Evolutionary conservation across 2,113 vertebrate genomes (phyloP).

Genomic region (Corvus cornix): DNA sequence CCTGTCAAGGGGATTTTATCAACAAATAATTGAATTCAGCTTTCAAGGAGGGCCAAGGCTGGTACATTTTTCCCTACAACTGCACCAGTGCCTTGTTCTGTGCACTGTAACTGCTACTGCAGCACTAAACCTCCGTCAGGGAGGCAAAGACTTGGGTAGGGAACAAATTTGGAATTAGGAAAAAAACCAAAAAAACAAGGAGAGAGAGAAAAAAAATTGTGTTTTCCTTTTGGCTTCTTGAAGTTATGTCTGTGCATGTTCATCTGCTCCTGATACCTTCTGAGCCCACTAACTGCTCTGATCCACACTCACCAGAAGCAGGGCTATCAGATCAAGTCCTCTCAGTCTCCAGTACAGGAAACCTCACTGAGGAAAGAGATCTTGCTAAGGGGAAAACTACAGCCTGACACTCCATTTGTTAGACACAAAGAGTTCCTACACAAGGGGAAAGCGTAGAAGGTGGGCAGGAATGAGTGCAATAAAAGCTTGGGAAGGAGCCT

Average conservation of each 20-base stretch:
- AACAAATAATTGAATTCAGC: constrained; percentile 30
- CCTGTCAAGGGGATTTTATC: constrained; percentile 29
- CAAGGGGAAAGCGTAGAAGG: rapidly evolving
- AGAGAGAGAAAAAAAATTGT: background rate
- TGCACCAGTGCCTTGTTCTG: background rate
- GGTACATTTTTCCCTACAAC: background rate
- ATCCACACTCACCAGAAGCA: rapidly evolving
- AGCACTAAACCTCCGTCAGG: background rate
- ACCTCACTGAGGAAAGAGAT: background rate
- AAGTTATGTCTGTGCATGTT: background rate
- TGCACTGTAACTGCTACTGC: background rate
- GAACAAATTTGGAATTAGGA: background rate
- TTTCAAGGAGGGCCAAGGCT: background rate
- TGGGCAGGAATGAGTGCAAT: background rate
- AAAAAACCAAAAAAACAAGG: background rate
- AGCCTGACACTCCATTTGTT: background rate
- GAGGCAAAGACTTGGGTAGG: background rate
- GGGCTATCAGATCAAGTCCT: background rate
- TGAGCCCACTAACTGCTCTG: background rate
- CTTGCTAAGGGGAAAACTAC: background rate
- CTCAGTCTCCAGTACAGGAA: background rate
- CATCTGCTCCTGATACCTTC: background rate
- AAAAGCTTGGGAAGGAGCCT: background rate
- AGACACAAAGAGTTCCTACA: background rate
- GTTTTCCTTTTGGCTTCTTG: background rate